These are phyloP conservation scores for Xylota segnis DNA, from an alignment of 2,888 invertebrate genomes.

Conservation along the genomic window DNA sequence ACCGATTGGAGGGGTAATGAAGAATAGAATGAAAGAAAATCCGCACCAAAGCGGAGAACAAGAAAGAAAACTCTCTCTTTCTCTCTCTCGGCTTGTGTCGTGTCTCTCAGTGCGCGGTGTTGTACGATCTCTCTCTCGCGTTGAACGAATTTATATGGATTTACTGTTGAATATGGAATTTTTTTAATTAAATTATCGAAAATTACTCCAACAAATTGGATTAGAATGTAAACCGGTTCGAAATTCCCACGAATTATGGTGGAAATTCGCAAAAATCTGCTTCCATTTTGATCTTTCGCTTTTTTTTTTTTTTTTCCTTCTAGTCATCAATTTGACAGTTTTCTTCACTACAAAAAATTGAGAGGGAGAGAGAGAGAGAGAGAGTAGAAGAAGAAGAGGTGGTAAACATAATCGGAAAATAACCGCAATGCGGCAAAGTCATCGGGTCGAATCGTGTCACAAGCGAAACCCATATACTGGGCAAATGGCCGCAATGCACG, in stretches of 20 bases:
- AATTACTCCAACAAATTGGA: constrained; percentile 15
- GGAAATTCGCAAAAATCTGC: constrained; percentile 32
- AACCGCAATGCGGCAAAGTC: constrained; percentile 85
- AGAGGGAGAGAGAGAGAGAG: neutral
- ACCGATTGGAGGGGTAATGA: neutral
- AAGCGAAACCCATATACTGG: constrained; percentile 62
- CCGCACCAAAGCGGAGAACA: constrained; percentile 29
- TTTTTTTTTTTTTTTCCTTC: neutral
- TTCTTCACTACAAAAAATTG: neutral
- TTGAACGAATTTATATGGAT: constrained; percentile 20
- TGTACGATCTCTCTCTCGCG: constrained; percentile 8
- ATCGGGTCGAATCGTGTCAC: constrained; percentile 82
- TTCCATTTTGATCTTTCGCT: neutral
- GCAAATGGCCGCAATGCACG: constrained; percentile 78
- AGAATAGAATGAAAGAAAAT: constrained; percentile 36
- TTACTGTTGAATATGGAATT: constrained; percentile 33
- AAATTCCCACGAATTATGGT: neutral
- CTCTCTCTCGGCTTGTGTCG: neutral
- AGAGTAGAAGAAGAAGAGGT: constrained; percentile 35
- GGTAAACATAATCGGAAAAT: constrained; percentile 80
- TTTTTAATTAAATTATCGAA: constrained; percentile 50
- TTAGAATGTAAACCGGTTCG: constrained; percentile 33
- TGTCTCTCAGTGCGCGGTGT: too few relatives aligned
- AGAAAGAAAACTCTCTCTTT: constrained; percentile 1
- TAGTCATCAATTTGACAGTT: constrained; percentile 58